Percentiles rank a stretch among this genome's conserved stretches.
These are phyloP conservation scores for Forbesichthys papilliferus DNA, from an alignment of 2,113 vertebrate genomes.

Conservation along the genomic window DNA sequence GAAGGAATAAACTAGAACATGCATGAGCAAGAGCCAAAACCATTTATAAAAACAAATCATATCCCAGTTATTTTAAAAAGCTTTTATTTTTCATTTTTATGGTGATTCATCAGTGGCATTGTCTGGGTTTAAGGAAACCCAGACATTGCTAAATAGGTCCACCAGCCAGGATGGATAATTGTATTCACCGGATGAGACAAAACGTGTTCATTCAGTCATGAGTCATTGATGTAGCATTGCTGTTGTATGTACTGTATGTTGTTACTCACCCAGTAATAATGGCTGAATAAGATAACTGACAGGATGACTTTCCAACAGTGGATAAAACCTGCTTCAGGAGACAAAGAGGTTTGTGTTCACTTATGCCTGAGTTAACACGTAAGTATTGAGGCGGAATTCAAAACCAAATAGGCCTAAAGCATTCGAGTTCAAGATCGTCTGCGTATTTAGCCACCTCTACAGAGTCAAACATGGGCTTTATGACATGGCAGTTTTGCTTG, in stretches of 20 bases:
- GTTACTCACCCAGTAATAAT: slow-evolving; percentile 3
- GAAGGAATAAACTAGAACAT: too few species aligned
- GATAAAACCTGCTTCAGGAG: neutral
- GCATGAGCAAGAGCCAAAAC: too few species aligned
- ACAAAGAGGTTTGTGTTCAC: slow-evolving; percentile 19
- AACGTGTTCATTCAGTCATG: neutral
- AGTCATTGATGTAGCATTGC: slow-evolving; percentile 11
- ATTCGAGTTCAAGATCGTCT: neutral
- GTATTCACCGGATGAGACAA: slow-evolving; percentile 30
- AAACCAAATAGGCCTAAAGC: neutral
- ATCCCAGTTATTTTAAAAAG: neutral
- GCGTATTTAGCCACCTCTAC: slow-evolving; percentile 3
- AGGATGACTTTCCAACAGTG: neutral
- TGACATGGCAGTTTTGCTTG: slow-evolving; percentile 51
- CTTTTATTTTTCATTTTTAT: too few species aligned
- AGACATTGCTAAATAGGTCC: slow-evolving; percentile 26
- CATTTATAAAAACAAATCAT: neutral
- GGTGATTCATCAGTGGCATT: neutral
- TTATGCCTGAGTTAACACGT: neutral
- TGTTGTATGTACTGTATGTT: slow-evolving; percentile 7
- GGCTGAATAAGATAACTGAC: neutral
- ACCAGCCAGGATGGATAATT: slow-evolving; percentile 25
- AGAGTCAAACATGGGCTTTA: slow-evolving; percentile 32
- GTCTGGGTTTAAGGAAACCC: neutral
- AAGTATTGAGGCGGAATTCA: neutral